These are phyloP conservation scores for Papilio helenus DNA, from an alignment of 1,140 invertebrate genomes.

Conservation along the genomic window DNA sequence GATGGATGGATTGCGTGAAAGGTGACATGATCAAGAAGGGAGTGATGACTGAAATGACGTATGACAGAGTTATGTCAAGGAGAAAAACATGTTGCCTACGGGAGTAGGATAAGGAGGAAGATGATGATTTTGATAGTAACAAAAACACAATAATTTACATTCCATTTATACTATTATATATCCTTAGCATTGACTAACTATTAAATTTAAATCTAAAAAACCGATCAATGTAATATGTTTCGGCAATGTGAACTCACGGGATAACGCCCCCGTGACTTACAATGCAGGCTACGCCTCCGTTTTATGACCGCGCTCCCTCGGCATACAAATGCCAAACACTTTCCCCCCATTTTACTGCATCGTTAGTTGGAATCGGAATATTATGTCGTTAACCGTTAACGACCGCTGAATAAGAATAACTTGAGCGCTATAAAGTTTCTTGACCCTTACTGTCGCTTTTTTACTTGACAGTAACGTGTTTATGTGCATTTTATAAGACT, in stretches of 20 bases:
- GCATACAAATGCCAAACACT: conserved; percentile 72
- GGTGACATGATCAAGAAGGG: too few species aligned
- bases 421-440: conserved; percentile 26
- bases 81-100: too few species aligned
- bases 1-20: too few species aligned
- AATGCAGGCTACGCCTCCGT: conserved; percentile 59
- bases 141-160: too few species aligned
- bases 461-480: conserved; percentile 1
- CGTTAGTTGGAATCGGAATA: conserved; percentile 46
- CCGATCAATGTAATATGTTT: not conserved
- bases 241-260: not conserved
- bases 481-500: conserved; percentile 14
- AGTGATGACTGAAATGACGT: too few species aligned
- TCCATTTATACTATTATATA: too few species aligned
- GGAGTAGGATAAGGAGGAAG: too few species aligned
- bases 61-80: too few species aligned
- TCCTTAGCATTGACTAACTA: too few species aligned
- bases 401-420: conserved; percentile 50
- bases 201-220: too few species aligned
- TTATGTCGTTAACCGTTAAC: conserved; percentile 51
- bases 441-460: conserved; percentile 28
- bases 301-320: conserved; percentile 60
- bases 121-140: too few species aligned
- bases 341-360: conserved; percentile 62
- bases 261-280: conserved; percentile 49